Evolutionary conservation across 2,113 vertebrate genomes (phyloP).

Genomic region (Ageneiosus marmoratus): DNA sequence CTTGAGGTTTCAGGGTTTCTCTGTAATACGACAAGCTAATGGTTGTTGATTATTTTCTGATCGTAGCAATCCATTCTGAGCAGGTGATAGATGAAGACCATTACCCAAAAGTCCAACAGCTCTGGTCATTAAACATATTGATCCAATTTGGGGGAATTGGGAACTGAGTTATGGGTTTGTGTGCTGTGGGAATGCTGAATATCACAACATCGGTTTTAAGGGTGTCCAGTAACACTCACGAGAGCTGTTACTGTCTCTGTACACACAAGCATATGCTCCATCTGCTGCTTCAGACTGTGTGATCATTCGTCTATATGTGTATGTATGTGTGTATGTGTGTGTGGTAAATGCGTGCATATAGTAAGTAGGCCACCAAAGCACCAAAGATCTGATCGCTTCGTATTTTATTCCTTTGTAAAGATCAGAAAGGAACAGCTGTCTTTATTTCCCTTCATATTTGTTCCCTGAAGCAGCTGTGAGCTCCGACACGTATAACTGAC

Average conservation of each 20-base stretch:
- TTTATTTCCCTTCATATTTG: not conserved
- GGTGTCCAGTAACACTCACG: not conserved
- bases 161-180: not conserved
- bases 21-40: not conserved
- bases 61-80: not conserved
- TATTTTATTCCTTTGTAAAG: slow-evolving; percentile 2
- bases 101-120: not conserved
- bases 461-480: slow-evolving; percentile 4
- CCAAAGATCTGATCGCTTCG: not conserved
- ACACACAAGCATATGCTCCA: not conserved
- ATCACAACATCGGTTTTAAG: not conserved
- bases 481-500: not conserved
- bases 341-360: not conserved
- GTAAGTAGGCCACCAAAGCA: not conserved
- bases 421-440: slow-evolving; percentile 1
- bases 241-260: not conserved
- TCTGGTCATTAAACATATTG: not conserved
- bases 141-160: not conserved
- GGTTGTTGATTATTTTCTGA: not conserved
- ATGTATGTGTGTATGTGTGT: slow-evolving; percentile 11
- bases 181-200: not conserved
- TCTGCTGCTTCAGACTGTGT: slow-evolving; percentile 10
- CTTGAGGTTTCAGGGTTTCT: not conserved
- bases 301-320: slow-evolving; percentile 3
- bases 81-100: not conserved